Conservation (phyloP, 2,888 invertebrate genomes). For the Diachrysia chrysitis region DNA sequence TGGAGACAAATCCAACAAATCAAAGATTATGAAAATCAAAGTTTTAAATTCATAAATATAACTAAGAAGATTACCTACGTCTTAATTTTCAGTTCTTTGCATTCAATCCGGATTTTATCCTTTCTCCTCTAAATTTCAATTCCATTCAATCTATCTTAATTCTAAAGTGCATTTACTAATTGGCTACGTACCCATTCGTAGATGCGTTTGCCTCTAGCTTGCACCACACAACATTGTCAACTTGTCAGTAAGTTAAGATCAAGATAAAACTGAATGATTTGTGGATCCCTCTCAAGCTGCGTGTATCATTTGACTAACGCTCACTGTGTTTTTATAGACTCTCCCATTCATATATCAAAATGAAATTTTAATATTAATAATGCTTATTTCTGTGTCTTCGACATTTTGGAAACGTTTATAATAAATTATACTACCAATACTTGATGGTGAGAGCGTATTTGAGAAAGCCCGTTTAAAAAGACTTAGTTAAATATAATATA, state of each 20-base stretch:
- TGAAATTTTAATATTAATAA: constrained; percentile 19
- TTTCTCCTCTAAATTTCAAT: too few relatives aligned
- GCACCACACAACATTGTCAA: constrained; percentile 55
- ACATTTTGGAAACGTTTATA: constrained; percentile 14
- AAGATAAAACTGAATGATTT: constrained; percentile 64
- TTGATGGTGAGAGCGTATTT: neutral
- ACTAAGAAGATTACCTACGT: too few relatives aligned
- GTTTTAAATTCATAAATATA: too few relatives aligned
- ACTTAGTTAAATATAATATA: too few relatives aligned
- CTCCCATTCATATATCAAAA: constrained; percentile 52
- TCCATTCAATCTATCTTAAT: too few relatives aligned
- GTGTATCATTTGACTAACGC: constrained; percentile 54
- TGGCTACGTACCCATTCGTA: neutral
- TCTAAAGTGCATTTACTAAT: too few relatives aligned
- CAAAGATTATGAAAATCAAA: too few relatives aligned
- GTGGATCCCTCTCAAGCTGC: constrained; percentile 50
- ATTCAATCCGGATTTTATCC: too few relatives aligned
- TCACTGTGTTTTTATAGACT: constrained; percentile 37
- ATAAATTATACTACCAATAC: neutral
- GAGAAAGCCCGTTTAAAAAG: neutral
- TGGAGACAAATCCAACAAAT: too few relatives aligned
- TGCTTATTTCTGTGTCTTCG: constrained; percentile 28
- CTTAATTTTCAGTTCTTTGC: too few relatives aligned
- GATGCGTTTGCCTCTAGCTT: constrained; percentile 21
- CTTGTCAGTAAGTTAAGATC: constrained; percentile 64